Percentiles rank a stretch among this genome's conserved stretches.
phyloP scores from a whole-genome alignment of 2,113 vertebrate genomes.

The Entelurus aequoreus region DNA sequence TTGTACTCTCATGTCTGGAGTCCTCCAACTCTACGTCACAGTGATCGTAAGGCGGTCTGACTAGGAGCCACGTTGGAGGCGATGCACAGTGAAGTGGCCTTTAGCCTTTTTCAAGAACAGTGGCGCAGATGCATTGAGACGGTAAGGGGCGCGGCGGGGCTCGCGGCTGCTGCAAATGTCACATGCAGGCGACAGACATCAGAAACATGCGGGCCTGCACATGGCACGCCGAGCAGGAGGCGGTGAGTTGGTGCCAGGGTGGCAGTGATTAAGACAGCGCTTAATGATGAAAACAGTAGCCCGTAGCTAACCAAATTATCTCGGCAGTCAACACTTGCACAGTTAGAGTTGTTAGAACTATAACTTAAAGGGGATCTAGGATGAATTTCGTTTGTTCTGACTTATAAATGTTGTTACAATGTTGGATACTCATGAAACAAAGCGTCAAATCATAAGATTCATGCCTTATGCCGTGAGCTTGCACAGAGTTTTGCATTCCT shows the following conservation, averaged over 20 bases:
- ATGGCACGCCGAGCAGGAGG: constrained; percentile 44
- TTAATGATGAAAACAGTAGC: constrained; percentile 63
- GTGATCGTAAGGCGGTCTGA: constrained; percentile 41
- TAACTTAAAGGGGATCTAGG: background rate
- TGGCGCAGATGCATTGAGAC: constrained; percentile 60
- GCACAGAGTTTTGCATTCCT: no score
- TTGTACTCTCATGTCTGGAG: constrained; percentile 20
- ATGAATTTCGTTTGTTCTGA: no score
- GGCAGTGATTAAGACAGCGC: constrained; percentile 47
- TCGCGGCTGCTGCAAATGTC: constrained; percentile 60
- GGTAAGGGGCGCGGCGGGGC: constrained; percentile 45
- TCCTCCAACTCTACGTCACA: background rate
- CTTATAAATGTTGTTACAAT: constrained; percentile 23
- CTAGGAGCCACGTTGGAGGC: constrained; percentile 41
- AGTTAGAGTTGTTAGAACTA: constrained; percentile 42
- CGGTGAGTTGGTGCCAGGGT: constrained; percentile 48
- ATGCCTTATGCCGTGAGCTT: no score
- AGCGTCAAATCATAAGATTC: no score
- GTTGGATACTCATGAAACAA: no score
- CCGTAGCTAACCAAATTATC: constrained; percentile 55
- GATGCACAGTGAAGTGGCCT: constrained; percentile 50
- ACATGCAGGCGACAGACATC: constrained; percentile 63
- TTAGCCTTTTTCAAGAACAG: constrained; percentile 67
- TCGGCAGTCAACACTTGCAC: constrained; percentile 53
- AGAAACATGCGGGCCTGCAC: constrained; percentile 56